Conservation (phyloP, 1,140 invertebrate species). For the Musca domestica region DNA sequence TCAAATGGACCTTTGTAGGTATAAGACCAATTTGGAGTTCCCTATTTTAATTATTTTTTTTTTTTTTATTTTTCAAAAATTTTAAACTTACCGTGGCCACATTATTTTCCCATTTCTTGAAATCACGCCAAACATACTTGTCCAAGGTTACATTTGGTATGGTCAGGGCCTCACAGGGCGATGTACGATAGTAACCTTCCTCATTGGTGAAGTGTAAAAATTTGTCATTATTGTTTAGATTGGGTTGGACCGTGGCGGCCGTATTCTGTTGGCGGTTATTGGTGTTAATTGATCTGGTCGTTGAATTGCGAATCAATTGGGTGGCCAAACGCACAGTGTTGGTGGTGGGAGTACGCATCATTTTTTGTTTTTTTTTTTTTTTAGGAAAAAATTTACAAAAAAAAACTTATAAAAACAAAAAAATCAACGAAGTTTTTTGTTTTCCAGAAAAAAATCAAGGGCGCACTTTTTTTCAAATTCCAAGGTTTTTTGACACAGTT, state of each 20-base stretch:
- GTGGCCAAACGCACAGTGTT: conserved; percentile 32
- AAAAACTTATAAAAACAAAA: not conserved
- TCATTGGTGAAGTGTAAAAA: conserved; percentile 40
- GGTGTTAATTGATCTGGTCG: conserved; percentile 31
- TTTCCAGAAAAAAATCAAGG: not conserved
- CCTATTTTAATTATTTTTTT: not conserved
- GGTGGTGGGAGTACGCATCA: conserved; percentile 24
- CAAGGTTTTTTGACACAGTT: not conserved
- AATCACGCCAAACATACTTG: conserved; percentile 65
- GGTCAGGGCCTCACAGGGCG: conserved; percentile 56
- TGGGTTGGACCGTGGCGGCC: conserved; percentile 36
- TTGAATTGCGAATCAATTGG: conserved; percentile 31
- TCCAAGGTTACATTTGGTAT: conserved; percentile 59
- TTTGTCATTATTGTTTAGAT: conserved; percentile 39
- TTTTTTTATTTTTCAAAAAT: not conserved
- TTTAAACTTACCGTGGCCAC: conserved; percentile 63
- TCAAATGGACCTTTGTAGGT: no score
- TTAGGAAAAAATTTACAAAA: not conserved
- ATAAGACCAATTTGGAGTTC: no score
- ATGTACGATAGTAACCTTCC: conserved; percentile 48
- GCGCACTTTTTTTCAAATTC: not conserved
- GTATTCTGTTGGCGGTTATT: conserved; percentile 36
- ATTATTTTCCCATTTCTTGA: conserved; percentile 62
- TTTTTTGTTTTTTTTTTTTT: not conserved
- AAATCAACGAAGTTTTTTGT: not conserved